These are phyloP conservation scores for Pterocles gutturalis DNA, from an alignment of 2,113 vertebrate genomes.

Conservation along the genomic window DNA sequence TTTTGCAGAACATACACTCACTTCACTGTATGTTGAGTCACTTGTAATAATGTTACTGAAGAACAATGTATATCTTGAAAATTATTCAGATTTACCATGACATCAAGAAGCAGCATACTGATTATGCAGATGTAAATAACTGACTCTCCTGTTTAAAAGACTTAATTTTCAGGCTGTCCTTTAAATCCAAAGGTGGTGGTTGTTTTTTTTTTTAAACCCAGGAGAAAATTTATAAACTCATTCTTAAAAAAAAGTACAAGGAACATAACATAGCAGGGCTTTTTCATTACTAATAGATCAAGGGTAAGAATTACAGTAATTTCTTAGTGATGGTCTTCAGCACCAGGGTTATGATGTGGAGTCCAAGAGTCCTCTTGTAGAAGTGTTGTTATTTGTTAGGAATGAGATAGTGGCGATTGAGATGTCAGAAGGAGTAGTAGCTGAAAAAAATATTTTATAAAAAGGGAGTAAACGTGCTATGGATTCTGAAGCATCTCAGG, in stretches of 20 bases:
- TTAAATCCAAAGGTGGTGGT: not conserved
- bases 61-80: conserved; percentile 46
- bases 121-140: conserved; percentile 35
- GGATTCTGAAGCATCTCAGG: not conserved
- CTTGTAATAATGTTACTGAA: not conserved
- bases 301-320: not conserved
- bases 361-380: not conserved
- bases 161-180: not conserved
- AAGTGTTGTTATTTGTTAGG: not conserved
- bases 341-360: not conserved
- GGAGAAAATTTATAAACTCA: not conserved
- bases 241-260: not conserved
- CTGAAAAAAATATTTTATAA: not conserved
- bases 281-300: not conserved
- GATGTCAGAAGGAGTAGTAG: not conserved
- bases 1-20: conserved; percentile 25
- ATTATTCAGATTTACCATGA: conserved; percentile 20
- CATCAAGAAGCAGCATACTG: not conserved
- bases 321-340: not conserved
- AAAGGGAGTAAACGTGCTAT: not conserved
- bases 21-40: not conserved
- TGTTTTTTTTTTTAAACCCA: not conserved
- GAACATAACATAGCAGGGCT: not conserved
- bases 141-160: not conserved
- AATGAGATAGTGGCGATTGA: not conserved